Conservation (phyloP, 2,113 vertebrate genomes). For the Myanophis thanlyinensis region DNA sequence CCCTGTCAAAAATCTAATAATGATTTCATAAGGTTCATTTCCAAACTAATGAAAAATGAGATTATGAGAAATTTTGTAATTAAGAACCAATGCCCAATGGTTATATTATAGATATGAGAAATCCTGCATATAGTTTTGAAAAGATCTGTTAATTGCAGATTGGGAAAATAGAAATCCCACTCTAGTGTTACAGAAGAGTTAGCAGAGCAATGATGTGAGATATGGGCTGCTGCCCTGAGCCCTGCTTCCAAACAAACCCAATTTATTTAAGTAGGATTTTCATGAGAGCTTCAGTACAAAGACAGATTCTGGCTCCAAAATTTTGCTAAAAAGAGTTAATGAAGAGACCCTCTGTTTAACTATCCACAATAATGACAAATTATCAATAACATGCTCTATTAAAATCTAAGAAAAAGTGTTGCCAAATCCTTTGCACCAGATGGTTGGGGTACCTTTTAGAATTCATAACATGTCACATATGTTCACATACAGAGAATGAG, state of each 20-base stretch:
- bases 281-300: not conserved
- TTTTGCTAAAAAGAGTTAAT: not conserved
- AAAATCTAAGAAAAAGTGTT: not conserved
- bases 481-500: not conserved
- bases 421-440: not conserved
- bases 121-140: not conserved
- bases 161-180: slow-evolving; percentile 25
- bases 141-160: not conserved
- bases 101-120: slow-evolving; percentile 28
- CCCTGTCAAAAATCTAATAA: slow-evolving; percentile 24
- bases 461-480: not conserved
- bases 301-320: not conserved
- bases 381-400: not conserved
- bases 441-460: not conserved
- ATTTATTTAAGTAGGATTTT: not conserved
- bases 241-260: not conserved
- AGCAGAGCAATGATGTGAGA: not conserved
- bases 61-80: slow-evolving; percentile 32
- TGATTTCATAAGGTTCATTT: slow-evolving; percentile 35
- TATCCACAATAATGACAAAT: not conserved
- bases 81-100: slow-evolving; percentile 16
- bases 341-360: not conserved
- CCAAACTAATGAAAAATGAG: slow-evolving; percentile 35
- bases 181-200: not conserved
- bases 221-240: not conserved